Conservation (phyloP, 2,113 vertebrate species). For the Nerophis lumbriciformis region DNA sequence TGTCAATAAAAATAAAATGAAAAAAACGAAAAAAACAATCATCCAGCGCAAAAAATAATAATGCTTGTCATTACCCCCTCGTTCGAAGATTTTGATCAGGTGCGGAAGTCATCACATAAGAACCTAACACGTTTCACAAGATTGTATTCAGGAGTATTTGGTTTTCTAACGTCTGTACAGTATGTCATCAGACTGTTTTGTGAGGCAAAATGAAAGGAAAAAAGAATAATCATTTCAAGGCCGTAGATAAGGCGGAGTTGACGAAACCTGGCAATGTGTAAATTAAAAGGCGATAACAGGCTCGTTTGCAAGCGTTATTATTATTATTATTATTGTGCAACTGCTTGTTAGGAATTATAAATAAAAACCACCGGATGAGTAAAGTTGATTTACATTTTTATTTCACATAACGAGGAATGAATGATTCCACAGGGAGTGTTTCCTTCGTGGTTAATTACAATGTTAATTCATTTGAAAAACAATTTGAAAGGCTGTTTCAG, state of each 20-base stretch:
- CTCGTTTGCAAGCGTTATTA: neutral
- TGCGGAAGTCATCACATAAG: too few relatives aligned
- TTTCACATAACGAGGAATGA: constrained; percentile 2
- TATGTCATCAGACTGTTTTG: too few relatives aligned
- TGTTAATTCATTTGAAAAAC: constrained; percentile 37
- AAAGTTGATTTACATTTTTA: neutral
- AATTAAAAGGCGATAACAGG: neutral
- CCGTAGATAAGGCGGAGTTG: neutral
- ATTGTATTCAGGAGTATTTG: too few relatives aligned
- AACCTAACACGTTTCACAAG: too few relatives aligned
- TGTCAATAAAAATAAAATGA: too few relatives aligned
- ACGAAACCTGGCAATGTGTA: neutral
- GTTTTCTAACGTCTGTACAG: too few relatives aligned
- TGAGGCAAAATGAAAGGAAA: neutral
- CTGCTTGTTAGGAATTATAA: neutral
- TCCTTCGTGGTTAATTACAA: neutral
- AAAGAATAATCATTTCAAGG: neutral
- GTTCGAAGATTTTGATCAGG: too few relatives aligned
- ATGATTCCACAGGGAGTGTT: neutral
- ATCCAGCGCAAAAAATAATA: too few relatives aligned
- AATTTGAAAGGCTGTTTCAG: constrained; percentile 33
- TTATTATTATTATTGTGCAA: constrained; percentile 1
- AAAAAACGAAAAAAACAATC: too few relatives aligned
- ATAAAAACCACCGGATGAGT: neutral
- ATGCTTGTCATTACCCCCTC: too few relatives aligned